Conservation (phyloP, 2,797 vertebrate species). For the Psittacula derbiana region DNA sequence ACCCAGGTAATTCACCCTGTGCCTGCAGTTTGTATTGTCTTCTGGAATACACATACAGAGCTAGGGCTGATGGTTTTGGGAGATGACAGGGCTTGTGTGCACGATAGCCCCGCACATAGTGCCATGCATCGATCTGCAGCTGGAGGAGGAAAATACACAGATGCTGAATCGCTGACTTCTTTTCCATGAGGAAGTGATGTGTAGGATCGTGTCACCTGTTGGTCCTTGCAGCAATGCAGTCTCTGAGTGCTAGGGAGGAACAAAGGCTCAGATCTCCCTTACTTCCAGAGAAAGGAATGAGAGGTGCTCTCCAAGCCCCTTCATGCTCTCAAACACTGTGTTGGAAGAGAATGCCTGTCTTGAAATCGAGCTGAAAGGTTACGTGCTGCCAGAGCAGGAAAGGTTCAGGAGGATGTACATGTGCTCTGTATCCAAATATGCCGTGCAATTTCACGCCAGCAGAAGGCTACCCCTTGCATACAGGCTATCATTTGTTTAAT, state of each 20-base stretch:
- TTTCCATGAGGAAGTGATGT: not conserved
- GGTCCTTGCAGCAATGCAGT: not conserved
- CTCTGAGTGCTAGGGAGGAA: not conserved
- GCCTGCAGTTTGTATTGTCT: not conserved
- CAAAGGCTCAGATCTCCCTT: not conserved
- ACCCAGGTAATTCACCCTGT: not conserved
- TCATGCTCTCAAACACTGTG: not conserved
- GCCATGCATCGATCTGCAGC: accelerated
- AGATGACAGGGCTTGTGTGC: not conserved
- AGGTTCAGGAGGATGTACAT: not conserved
- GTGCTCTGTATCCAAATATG: not conserved
- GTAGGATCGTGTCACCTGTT: not conserved
- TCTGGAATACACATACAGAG: accelerated
- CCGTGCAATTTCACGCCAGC: not conserved
- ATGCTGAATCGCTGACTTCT: not conserved
- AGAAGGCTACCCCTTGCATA: not conserved
- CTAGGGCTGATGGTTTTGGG: not conserved
- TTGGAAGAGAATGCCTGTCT: too few relatives aligned
- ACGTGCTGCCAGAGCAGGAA: not conserved
- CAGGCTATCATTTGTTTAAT: slow-evolving; percentile 32
- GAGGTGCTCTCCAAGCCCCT: not conserved
- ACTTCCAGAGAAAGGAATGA: not conserved
- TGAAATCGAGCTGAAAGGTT: not conserved
- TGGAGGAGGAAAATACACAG: not conserved
- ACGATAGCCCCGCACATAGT: accelerated